phyloP scores from a whole-genome alignment of 2,888 invertebrate species.

The Polietes domitor region DNA sequence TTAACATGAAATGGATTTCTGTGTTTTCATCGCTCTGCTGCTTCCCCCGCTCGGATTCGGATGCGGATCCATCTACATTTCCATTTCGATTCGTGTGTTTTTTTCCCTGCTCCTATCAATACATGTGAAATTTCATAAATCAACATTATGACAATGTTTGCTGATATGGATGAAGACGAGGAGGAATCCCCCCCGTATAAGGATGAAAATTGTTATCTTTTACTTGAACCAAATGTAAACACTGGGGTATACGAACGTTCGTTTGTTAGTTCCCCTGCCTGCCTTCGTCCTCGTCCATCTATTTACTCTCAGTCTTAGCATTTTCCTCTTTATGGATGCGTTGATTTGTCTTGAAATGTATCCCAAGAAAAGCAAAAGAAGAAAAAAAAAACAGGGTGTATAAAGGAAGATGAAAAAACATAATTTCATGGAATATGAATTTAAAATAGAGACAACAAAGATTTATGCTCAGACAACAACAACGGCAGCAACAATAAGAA shows the following conservation, averaged over 20 bases:
- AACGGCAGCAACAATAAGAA: not conserved
- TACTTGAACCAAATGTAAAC: constrained; percentile 52
- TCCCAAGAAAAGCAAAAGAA: not conserved
- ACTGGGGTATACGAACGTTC: constrained; percentile 1
- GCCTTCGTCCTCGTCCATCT: not conserved
- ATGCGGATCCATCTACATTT: not conserved
- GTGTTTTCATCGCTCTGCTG: not conserved
- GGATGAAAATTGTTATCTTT: constrained; percentile 37
- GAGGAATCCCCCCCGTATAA: not conserved
- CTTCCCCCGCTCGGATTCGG: too few species aligned
- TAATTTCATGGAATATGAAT: constrained; percentile 64
- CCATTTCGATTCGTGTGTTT: not conserved
- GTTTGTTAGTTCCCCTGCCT: not conserved
- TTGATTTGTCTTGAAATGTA: not conserved
- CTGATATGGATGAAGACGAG: constrained; percentile 45
- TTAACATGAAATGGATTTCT: not conserved
- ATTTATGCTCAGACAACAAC: constrained; percentile 35
- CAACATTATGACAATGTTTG: constrained; percentile 64
- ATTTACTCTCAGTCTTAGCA: not conserved
- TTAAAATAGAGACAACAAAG: constrained; percentile 51
- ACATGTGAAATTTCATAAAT: constrained; percentile 64
- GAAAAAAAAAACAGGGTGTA: not conserved
- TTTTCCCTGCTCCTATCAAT: constrained; percentile 41
- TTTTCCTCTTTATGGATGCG: not conserved
- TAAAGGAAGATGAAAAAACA: constrained; percentile 28